Evolutionary conservation across 2,797 vertebrate species (phyloP).

Genomic region (Sebastes diaconus): DNA sequence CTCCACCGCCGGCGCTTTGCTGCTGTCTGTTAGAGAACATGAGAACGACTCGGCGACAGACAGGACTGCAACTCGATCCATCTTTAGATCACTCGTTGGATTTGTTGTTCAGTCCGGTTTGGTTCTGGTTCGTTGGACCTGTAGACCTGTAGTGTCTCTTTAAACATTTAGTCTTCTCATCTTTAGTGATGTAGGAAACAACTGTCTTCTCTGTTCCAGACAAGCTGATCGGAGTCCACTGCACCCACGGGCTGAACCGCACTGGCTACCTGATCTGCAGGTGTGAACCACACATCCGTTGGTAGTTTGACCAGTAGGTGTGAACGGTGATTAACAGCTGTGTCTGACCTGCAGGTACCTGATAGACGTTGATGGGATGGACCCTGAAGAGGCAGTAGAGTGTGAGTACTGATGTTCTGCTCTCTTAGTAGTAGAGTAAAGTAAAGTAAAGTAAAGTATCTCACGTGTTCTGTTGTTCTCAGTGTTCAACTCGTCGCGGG

Average conservation of each 20-base stretch:
- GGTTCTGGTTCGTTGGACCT: too few relatives aligned
- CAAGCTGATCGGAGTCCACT: slow-evolving; percentile 93
- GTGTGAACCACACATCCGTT: slow-evolving; percentile 54
- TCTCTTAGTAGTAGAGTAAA: background rate
- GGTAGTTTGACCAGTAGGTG: background rate
- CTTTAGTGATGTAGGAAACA: too few relatives aligned
- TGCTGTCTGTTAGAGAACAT: too few relatives aligned
- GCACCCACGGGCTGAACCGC: slow-evolving; percentile 94
- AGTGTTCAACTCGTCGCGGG: slow-evolving; percentile 82
- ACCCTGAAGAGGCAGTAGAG: slow-evolving; percentile 68
- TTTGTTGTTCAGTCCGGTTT: too few relatives aligned
- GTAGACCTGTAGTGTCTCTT: too few relatives aligned
- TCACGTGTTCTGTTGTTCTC: background rate
- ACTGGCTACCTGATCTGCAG: slow-evolving; percentile 95
- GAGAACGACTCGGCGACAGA: too few relatives aligned
- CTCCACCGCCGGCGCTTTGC: too few relatives aligned
- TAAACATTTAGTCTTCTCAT: too few relatives aligned
- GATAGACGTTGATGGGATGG: slow-evolving; percentile 81
- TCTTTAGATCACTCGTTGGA: too few relatives aligned
- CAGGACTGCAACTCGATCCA: too few relatives aligned
- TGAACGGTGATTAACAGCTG: background rate
- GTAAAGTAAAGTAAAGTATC: background rate
- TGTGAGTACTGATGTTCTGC: slow-evolving; percentile 45
- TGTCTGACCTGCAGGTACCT: slow-evolving; percentile 74
- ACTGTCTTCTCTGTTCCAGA: slow-evolving; percentile 72